Evolutionary conservation across 1,140 invertebrate genomes (phyloP), one percentile per base, ranked within the genome.

Genomic region (Diploscapter pachys): DNA sequence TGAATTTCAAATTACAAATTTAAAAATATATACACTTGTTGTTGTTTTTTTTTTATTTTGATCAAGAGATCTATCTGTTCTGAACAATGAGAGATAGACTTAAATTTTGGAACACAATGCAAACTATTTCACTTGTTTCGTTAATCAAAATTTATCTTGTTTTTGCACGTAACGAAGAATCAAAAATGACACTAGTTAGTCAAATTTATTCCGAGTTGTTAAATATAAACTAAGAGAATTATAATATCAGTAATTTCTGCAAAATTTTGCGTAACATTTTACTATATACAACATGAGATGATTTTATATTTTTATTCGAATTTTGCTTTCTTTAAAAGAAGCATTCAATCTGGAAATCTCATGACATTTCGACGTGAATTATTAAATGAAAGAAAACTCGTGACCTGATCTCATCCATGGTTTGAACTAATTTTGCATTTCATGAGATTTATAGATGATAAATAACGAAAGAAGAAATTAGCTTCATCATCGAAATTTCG

Each of bases 341-440:
- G 31, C 31, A 31, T 31, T 31, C 73, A 6, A 56, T 68, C 48
- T 71, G 68, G n/a, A n/a, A 13, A 9, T 5, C 11, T 56, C 49
- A 31, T 8, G 5, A 6, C 64, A 11, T 69, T 69, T n/a, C 31
- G 72, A n/a, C 63, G 66, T n/a, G 13, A 71, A 69, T 72, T 64
- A 5, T 13, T 72, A 5, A 31, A 9, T 13, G 62, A 31, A 72
- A 71, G 31, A 59, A 70, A 59, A 72, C 31, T 71, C 63, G 11
- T 2, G 59, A 71, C 51, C 2, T 5, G 31, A 31, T 31, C 31
- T 31, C 1, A 31, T 31, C 1, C 31, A 31, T 1, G 31, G 31
- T 31, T 1, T 31, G 31, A 31, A 31, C 31, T 31, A 31, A 31
- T 31, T 31, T 31, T 31, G 31, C 31, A 31, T 0, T 1, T 31